These are phyloP conservation scores for Phrynocephalus vlangalii DNA, from an alignment of 2,797 vertebrate genomes.

Conservation along the genomic window DNA sequence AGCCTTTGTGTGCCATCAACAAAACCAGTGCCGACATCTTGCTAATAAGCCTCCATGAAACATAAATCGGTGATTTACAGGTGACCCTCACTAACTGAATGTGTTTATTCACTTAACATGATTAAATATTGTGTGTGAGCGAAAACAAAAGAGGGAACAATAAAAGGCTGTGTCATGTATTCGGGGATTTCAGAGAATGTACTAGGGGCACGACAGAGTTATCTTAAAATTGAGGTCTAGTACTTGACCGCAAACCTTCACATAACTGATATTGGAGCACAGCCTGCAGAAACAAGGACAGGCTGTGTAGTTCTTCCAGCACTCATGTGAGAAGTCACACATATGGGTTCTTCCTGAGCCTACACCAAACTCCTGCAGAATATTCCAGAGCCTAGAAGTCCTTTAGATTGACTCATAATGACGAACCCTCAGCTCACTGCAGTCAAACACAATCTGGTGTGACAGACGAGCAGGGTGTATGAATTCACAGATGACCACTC, in stretches of 20 bases:
- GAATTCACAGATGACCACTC: too few relatives aligned
- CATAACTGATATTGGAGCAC: background rate
- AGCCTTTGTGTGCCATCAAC: background rate
- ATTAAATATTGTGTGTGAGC: background rate
- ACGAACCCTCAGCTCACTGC: too few relatives aligned
- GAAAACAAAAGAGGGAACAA: background rate
- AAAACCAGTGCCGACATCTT: background rate
- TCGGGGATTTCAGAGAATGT: background rate
- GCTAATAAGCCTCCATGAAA: background rate
- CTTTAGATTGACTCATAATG: too few relatives aligned
- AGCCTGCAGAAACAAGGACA: background rate
- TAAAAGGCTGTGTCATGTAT: background rate
- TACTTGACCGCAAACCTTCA: background rate
- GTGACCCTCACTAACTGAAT: background rate
- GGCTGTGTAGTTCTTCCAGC: too few relatives aligned
- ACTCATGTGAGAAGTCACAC: too few relatives aligned
- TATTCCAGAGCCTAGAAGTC: too few relatives aligned
- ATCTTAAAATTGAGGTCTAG: background rate
- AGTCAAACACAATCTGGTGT: too few relatives aligned
- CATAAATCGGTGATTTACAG: background rate
- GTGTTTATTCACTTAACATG: too few relatives aligned
- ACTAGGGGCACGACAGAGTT: background rate
- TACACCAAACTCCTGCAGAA: too few relatives aligned
- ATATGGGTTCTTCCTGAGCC: too few relatives aligned
- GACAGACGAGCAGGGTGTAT: too few relatives aligned